phyloP scores from a whole-genome alignment of 2,113 vertebrate species.

The Pandion haliaetus region DNA sequence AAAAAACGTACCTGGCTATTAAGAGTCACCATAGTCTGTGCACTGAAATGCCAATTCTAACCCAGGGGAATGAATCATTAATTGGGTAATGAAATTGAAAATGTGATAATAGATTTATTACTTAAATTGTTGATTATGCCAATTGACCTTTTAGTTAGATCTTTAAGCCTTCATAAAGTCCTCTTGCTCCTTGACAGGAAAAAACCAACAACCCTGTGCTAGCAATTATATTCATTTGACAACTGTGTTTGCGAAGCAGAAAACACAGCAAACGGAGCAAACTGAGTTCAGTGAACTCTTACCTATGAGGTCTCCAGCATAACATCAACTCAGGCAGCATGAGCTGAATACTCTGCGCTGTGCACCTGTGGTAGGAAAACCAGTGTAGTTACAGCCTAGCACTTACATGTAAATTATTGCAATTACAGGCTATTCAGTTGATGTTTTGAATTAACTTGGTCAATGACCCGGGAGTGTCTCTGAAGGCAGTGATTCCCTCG shows the following conservation, averaged over 20 bases:
- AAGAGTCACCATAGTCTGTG: not conserved
- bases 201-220: not conserved
- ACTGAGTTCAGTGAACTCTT: not conserved
- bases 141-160: conserved; percentile 22
- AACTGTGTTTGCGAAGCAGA: not conserved
- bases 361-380: not conserved
- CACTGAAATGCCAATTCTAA: conserved; percentile 1
- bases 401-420: not conserved
- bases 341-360: not conserved
- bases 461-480: not conserved
- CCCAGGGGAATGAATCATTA: not conserved
- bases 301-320: not conserved
- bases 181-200: not conserved
- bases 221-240: not conserved
- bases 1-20: not conserved
- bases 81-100: not conserved
- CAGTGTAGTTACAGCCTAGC: not conserved
- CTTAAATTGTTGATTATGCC: conserved; percentile 21
- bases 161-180: not conserved
- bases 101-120: not conserved
- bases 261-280: not conserved
- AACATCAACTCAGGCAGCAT: not conserved
- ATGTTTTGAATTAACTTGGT: not conserved
- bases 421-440: not conserved
- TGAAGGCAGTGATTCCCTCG: not conserved